A percentile compares a stretch with the other conserved stretches of the same genome.
Evolutionary conservation across 2,888 invertebrate genomes (phyloP).

Genomic region (Allolobophora icterica): DNA sequence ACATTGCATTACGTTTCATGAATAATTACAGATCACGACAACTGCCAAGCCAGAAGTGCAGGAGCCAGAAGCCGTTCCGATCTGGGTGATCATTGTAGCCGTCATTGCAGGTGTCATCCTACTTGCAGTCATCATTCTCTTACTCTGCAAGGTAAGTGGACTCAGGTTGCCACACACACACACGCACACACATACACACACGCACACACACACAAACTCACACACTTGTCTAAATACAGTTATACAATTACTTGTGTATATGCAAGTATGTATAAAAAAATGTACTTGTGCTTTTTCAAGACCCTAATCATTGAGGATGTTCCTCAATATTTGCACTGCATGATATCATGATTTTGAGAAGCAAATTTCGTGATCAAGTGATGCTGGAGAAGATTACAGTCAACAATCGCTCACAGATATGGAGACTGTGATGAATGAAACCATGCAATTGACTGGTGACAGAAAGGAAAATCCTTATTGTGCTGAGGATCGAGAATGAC

Average conservation of each 20-base stretch:
- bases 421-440: too few relatives aligned
- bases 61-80: slow-evolving; percentile 76
- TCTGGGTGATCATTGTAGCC: slow-evolving; percentile 84
- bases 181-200: neutral
- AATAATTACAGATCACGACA: slow-evolving; percentile 37
- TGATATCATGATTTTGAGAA: neutral
- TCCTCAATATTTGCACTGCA: too few relatives aligned
- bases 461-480: too few relatives aligned
- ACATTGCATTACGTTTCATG: slow-evolving; percentile 30
- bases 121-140: slow-evolving; percentile 78
- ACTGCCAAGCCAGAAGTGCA: slow-evolving; percentile 82
- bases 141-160: slow-evolving; percentile 59
- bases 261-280: neutral
- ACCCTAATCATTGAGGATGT: neutral
- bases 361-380: neutral
- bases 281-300: neutral
- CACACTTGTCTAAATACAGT: neutral
- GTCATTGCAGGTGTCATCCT: slow-evolving; percentile 83
- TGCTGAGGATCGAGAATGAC: too few relatives aligned
- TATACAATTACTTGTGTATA: neutral
- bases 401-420: too few relatives aligned
- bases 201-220: neutral
- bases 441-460: too few relatives aligned
- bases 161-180: neutral
- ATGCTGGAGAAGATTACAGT: neutral